Evolutionary conservation across 2,888 invertebrate species (phyloP), one percentile per base, ranked within the genome.

Genomic region (Suillia variegata): DNA sequence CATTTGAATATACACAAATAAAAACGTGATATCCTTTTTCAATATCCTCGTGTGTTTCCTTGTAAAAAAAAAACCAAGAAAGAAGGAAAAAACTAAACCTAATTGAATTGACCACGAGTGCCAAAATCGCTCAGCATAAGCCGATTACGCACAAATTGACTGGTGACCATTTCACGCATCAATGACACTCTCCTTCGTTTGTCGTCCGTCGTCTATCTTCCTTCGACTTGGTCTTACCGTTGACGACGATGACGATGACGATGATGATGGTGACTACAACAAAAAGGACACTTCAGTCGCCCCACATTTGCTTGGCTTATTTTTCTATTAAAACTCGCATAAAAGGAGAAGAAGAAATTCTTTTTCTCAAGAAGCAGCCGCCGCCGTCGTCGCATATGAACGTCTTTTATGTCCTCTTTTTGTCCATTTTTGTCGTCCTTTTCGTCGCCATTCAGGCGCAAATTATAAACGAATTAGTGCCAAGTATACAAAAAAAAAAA

Each of bases 91-190:
- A n/a, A n/a, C n/a, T n/a, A n/a, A 49, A 66, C 66, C 75, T 76
- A 77, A 76, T 75, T 75, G 75, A 75, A 77, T 75, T 70, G 73
- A 61, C 70, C 67, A 70, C 69, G 67, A 75, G 75, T 74, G 75
- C 66, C 69, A 72, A 76, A 77, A 74, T 74, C 73, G 71, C 65
- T 75, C 70, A 68, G 65, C 69, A 70, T 80, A 80, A 80, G 77
- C 80, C 74, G 79, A 79, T 80, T 80, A 78, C 63, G 70, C 62
- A 62, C 68, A 74, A 73, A 66, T 64, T 61, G 63, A 60, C 67
- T 66, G 67, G 69, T 74, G 71, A 70, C 72, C 73, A 76, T 79
- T 79, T 77, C 68, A 79, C 73, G 79, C 78, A 70, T 74, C 77
- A 75, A 65, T 56, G 6, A 49, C 62, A 64, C 22, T 47, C 61